Base-by-base conservation (phyloP, 2,797 vertebrate species). In the Dallia pectoralis region DNA sequence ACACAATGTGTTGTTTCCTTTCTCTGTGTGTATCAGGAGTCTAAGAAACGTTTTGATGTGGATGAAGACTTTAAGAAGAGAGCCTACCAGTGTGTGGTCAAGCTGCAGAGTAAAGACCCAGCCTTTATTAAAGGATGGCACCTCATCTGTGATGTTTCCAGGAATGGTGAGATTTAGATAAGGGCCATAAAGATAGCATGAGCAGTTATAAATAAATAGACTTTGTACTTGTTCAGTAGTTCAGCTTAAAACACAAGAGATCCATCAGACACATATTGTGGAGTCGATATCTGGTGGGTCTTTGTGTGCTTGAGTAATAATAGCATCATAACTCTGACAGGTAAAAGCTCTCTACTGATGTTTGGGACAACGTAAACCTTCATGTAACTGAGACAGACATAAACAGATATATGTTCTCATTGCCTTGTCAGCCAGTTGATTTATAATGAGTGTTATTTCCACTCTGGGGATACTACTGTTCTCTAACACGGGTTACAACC, bases 11-110 rank as follows among this genome's bases (percentile, higher is more conserved):
- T 11, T 36, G 70, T 64, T 69, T 79, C 70, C 18, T 73, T n/a
- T 70, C 76, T 74, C 33, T n/a, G 8, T 14, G 0, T 30, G 44
- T 29, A 40, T 40, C 70, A 99, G 97, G 97, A 98, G 86, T 99
- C 98, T 0, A 99, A 99, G 90, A 96, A 95, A 84, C 94, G 98
- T 9, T 99, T 99, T 80, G 98, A 99, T 78, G 93, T 93, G 0
- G 97, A 99, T 1, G 97, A 98, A 77, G 96, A 93, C 5, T 99
- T 99, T 72, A 99, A 99, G 91, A 97, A 95, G 79, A 91, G 93
- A 59, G 97, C 96, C 0, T 99, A 99, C 76, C 93, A 95, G 81
- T 98, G 97, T 70, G 98, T 99, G 14, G 97, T 99, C 82, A 88
- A 89, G 27, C 94, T 99, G 72, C 98, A 99, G 93, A 96, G 95